Evolutionary conservation across 2,113 vertebrate genomes (phyloP).

Genomic region (Hemichromis elongatus): DNA sequence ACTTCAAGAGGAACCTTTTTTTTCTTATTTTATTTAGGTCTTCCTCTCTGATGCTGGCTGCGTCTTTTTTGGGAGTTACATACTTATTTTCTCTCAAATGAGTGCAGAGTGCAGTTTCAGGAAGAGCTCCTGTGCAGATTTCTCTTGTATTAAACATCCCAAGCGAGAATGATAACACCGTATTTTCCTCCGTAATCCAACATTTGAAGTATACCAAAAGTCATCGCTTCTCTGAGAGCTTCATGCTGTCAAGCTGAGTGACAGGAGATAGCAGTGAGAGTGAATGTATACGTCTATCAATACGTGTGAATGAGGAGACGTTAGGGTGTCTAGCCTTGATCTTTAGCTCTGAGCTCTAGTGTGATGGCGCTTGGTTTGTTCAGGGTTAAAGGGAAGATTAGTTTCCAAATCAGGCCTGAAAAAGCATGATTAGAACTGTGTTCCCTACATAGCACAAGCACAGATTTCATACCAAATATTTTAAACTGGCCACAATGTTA

Average conservation of each 20-base stretch:
- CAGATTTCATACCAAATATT: not conserved
- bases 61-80: not conserved
- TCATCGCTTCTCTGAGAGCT: not conserved
- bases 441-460: not conserved
- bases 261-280: not conserved
- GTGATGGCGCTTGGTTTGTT: not conserved
- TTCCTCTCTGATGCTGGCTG: not conserved
- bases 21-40: not conserved
- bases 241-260: not conserved
- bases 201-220: not conserved
- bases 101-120: not conserved
- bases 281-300: not conserved
- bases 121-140: not conserved
- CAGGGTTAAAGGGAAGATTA: not conserved
- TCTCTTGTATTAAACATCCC: constrained; percentile 17
- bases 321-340: not conserved
- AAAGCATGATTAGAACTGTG: constrained; percentile 1
- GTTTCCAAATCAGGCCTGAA: constrained; percentile 3
- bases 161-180: not conserved
- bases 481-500: not conserved
- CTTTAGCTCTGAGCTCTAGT: not conserved
- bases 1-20: not conserved
- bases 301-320: not conserved
- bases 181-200: not conserved
- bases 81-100: not conserved